phyloP scores from a whole-genome alignment of 2,888 invertebrate species.

The Lucinisca nassula region DNA sequence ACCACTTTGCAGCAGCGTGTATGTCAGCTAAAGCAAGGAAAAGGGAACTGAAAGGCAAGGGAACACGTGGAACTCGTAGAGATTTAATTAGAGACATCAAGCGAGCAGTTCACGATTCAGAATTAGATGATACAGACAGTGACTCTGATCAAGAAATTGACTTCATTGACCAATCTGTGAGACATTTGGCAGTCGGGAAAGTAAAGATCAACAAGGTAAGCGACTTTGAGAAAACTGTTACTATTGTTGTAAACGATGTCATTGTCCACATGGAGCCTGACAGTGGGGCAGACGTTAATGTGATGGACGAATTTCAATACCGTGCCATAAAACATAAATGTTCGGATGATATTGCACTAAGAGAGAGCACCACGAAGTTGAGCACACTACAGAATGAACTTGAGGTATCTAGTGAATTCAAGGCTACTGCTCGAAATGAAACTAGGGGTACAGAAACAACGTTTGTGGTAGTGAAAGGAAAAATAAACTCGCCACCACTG shows the following conservation, averaged over 20 bases:
- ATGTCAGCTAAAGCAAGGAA: no score
- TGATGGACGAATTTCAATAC: constrained; percentile 4
- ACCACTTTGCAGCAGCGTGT: no score
- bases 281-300: neutral
- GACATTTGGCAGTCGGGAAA: constrained; percentile 6
- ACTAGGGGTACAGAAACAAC: neutral
- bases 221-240: constrained; percentile 11
- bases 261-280: neutral
- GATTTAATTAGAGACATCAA: no score
- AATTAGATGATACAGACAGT: neutral
- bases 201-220: constrained; percentile 19
- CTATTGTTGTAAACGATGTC: constrained; percentile 16
- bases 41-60: no score
- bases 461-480: neutral
- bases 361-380: neutral
- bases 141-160: neutral
- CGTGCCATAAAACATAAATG: neutral
- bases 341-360: neutral
- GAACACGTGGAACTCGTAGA: no score
- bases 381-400: constrained; percentile 2
- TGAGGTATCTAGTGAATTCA: neutral
- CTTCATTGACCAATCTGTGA: neutral
- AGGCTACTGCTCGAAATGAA: neutral
- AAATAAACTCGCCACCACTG: neutral
- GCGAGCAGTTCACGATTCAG: no score